phyloP scores from a whole-genome alignment of 2,888 invertebrate species.

The Lepetodrilus schrolli region DNA sequence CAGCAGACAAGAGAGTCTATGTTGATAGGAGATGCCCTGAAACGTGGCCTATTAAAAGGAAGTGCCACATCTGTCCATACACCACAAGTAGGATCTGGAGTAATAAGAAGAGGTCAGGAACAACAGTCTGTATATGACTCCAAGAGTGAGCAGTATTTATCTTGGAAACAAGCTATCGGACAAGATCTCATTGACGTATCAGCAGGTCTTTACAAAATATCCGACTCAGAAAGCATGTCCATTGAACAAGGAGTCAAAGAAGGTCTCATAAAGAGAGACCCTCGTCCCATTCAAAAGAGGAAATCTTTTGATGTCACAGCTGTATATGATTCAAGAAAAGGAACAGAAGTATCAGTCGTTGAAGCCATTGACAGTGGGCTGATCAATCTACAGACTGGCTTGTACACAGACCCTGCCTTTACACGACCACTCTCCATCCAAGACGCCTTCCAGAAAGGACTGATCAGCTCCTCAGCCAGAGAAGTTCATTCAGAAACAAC shows the following conservation, averaged over 20 bases:
- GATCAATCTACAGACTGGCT: constrained; percentile 75
- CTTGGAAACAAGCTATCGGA: constrained; percentile 94
- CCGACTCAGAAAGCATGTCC: constrained; percentile 40
- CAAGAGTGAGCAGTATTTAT: constrained; percentile 88
- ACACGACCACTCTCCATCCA: constrained; percentile 80
- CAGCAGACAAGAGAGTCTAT: constrained; percentile 82
- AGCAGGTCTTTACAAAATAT: constrained; percentile 80
- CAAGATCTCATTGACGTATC: constrained; percentile 87
- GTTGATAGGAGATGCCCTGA: constrained; percentile 88
- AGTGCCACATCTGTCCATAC: constrained; percentile 24
- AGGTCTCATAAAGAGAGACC: constrained; percentile 35
- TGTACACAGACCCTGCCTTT: constrained; percentile 74
- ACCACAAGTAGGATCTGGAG: background rate
- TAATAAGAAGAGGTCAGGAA: background rate
- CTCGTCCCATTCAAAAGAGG: constrained; percentile 26
- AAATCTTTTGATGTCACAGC: constrained; percentile 41
- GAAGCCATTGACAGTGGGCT: constrained; percentile 74
- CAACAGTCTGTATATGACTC: constrained; percentile 80
- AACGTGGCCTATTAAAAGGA: constrained; percentile 53
- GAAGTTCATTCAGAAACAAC: background rate
- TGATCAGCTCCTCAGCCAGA: constrained; percentile 77
- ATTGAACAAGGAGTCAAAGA: constrained; percentile 36
- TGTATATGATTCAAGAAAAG: constrained; percentile 42
- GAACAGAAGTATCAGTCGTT: constrained; percentile 47
- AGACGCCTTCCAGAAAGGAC: constrained; percentile 85